These are phyloP conservation scores for Aldrovandia affinis DNA, from an alignment of 2,797 vertebrate species.

Conservation along the genomic window DNA sequence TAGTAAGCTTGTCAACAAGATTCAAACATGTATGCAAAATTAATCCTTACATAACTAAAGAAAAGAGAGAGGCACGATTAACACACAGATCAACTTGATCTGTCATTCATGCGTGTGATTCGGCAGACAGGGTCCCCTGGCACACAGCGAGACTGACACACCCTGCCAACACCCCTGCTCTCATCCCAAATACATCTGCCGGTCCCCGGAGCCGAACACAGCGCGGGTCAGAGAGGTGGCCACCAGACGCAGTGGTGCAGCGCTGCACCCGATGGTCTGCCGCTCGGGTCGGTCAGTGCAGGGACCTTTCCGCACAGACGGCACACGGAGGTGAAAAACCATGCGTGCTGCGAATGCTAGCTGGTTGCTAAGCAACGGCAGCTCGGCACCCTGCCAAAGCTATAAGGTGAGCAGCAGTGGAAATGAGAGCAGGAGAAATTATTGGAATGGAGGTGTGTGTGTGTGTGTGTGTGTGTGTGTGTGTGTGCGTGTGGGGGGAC, in stretches of 20 bases:
- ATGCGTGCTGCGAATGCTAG: not conserved
- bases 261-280: too few relatives aligned
- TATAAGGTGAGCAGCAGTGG: not conserved
- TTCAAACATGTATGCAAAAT: not conserved
- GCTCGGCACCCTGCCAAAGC: not conserved
- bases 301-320: too few relatives aligned
- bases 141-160: not conserved
- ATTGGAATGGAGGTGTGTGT: not conserved
- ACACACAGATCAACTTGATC: not conserved
- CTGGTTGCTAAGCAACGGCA: constrained; percentile 5
- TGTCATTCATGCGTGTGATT: not conserved
- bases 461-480: not conserved
- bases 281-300: too few relatives aligned
- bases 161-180: not conserved
- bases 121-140: not conserved
- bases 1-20: not conserved
- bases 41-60: not conserved
- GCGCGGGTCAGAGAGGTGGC: not conserved
- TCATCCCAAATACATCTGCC: not conserved
- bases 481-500: not conserved
- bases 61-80: too few relatives aligned
- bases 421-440: not conserved
- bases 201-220: not conserved
- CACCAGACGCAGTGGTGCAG: too few relatives aligned
- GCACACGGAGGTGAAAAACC: too few relatives aligned